Evolutionary conservation across 2,113 vertebrate species (phyloP), one percentile per base, ranked within the genome.

Genomic region (Micromys minutus): DNA sequence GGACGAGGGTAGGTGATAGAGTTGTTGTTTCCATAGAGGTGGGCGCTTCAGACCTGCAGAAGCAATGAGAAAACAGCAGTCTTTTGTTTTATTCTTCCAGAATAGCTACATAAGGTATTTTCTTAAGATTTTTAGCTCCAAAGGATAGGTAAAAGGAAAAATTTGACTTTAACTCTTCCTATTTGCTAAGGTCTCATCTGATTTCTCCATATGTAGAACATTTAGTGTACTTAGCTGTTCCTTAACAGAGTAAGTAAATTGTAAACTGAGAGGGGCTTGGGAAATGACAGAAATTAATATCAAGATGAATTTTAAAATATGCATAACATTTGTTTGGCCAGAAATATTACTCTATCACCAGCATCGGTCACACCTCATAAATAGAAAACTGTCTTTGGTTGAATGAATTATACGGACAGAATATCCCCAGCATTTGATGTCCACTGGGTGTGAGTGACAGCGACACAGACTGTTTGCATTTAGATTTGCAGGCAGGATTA

Each of bases 401-500:
- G 63, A 79, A 55, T 39, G 22, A 63, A 1, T 45, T 39, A 31
- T 34, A 21, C 7, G 17, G 17, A 79, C 31, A 52, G 47, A 55
- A 26, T 17, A 16, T 55, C 31, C 84, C 12, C 0, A 34, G 50
- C 3, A 29, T 1, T 6, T 10, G 11, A 31, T 76, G 13, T 2
- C 50, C 39, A 13, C 16, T 19, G 15, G 3, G 52, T 34, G 6
- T 4, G 21, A 36, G 29, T 4, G 42, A 17, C 12, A 3, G 72
- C 1, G 13, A 29, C 74, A 76, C 74, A 47, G 74, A 47, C 42
- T 22, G 69, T 17, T 5, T 42, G 21, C 1, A 15, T 13, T 7
- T 11, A 29, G 42, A 42, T 17, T 0, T 11, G 36, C 22, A 61
- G n/a, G 22, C 3, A 22, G 5, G 5, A 5, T 5, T 13, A 31